phyloP scores from a whole-genome alignment of 2,888 invertebrate species.

The Esperia sulphurella region DNA sequence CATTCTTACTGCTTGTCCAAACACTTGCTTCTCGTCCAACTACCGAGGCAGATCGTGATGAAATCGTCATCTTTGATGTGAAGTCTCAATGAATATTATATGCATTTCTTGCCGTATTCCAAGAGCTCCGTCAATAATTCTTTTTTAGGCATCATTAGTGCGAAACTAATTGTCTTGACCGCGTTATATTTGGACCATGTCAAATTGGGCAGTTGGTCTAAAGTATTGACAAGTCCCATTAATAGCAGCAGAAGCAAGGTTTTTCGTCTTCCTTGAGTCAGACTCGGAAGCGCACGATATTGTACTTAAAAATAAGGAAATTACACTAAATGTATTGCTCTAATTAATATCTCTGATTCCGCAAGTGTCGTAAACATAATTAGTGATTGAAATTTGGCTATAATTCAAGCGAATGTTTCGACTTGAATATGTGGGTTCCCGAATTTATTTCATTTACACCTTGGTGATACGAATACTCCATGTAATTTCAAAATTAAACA shows the following conservation, averaged over 20 bases:
- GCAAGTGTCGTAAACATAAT: not conserved
- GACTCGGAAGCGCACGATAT: slow-evolving; percentile 1
- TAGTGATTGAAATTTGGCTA: not conserved
- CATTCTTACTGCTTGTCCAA: slow-evolving; percentile 42
- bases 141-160: slow-evolving; percentile 20
- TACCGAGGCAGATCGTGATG: slow-evolving; percentile 15
- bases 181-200: slow-evolving; percentile 25
- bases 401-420: no score
- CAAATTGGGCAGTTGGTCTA: slow-evolving; percentile 21
- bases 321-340: no score
- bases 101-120: slow-evolving; percentile 2
- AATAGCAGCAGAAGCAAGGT: slow-evolving; percentile 19
- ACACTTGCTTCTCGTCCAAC: slow-evolving; percentile 32
- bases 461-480: no score
- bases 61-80: slow-evolving; percentile 31
- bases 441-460: no score
- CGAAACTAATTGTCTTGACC: slow-evolving; percentile 26
- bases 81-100: slow-evolving; percentile 14
- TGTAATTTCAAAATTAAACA: not conserved
- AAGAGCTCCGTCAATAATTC: slow-evolving; percentile 4
- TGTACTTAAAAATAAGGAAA: no score
- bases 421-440: no score
- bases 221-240: slow-evolving; percentile 14
- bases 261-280: slow-evolving; percentile 9
- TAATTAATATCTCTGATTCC: not conserved